Evolutionary conservation across 1,140 invertebrate genomes (phyloP).

Genomic region (Epicauta chinensis): DNA sequence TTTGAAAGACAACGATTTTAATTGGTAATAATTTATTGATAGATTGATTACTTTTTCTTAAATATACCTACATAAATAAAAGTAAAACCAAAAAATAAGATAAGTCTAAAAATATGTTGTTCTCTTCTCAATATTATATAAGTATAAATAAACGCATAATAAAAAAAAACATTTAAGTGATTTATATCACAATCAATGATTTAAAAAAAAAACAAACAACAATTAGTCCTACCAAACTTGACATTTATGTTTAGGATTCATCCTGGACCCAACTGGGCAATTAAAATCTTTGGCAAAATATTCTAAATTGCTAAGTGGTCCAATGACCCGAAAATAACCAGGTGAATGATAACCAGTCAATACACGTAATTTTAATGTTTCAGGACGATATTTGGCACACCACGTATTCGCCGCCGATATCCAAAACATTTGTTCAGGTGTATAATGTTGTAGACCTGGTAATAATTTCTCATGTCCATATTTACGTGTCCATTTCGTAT

Average conservation of each 20-base stretch:
- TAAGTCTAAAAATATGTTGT: no score
- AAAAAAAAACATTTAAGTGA: no score
- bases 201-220: no score
- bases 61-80: no score
- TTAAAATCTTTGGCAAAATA: slow-evolving; percentile 84
- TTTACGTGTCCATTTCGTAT: slow-evolving; percentile 42
- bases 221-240: slow-evolving; percentile 59
- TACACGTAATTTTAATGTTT: slow-evolving; percentile 66
- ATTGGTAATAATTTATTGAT: no score
- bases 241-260: slow-evolving; percentile 89
- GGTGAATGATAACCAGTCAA: slow-evolving; percentile 74
- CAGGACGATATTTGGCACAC: slow-evolving; percentile 62
- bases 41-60: no score
- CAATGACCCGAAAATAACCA: slow-evolving; percentile 75
- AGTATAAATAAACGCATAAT: no score
- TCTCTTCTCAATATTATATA: no score
- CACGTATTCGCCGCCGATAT: slow-evolving; percentile 62
- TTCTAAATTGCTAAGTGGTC: slow-evolving; percentile 82
- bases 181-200: no score
- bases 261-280: slow-evolving; percentile 70
- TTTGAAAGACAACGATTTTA: no score
- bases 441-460: slow-evolving; percentile 42
- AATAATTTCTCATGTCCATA: slow-evolving; percentile 41
- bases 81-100: no score
- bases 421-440: slow-evolving; percentile 68